phyloP scores from a whole-genome alignment of 2,113 vertebrate genomes.

The Myiozetetes cayanensis region DNA sequence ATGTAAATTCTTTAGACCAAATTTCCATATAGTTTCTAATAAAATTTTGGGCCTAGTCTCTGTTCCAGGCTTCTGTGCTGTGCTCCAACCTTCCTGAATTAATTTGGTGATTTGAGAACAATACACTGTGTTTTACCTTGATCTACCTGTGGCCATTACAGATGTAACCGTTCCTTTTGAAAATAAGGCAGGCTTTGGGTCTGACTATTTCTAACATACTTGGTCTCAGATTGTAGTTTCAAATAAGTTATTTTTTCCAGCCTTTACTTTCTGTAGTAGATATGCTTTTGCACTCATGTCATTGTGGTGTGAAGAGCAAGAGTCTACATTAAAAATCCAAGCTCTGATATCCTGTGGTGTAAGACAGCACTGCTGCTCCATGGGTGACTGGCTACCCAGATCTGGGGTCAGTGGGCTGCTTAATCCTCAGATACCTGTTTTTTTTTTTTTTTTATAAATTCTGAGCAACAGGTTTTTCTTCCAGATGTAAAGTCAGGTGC shows the following conservation, averaged over 20 bases:
- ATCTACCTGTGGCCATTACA: neutral
- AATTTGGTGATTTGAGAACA: neutral
- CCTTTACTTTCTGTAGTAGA: neutral
- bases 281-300: neutral
- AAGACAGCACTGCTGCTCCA: neutral
- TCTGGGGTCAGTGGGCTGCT: neutral
- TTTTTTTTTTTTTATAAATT: neutral
- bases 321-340: neutral
- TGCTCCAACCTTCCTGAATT: neutral
- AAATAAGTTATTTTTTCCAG: neutral
- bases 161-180: neutral
- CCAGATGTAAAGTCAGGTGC: slow-evolving; percentile 16
- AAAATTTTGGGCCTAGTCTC: neutral
- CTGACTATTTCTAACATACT: neutral
- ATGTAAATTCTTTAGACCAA: neutral
- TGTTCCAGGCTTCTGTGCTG: slow-evolving; percentile 6
- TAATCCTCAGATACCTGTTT: neutral
- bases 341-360: neutral
- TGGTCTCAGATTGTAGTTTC: neutral
- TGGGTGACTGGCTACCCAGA: neutral
- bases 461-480: neutral
- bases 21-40: neutral
- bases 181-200: neutral
- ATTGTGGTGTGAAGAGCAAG: neutral
- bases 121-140: neutral